Percentiles rank a stretch among this genome's conserved stretches.
Conservation (phyloP, 2,888 invertebrate species). For the Phaedon cochleariae region DNA sequence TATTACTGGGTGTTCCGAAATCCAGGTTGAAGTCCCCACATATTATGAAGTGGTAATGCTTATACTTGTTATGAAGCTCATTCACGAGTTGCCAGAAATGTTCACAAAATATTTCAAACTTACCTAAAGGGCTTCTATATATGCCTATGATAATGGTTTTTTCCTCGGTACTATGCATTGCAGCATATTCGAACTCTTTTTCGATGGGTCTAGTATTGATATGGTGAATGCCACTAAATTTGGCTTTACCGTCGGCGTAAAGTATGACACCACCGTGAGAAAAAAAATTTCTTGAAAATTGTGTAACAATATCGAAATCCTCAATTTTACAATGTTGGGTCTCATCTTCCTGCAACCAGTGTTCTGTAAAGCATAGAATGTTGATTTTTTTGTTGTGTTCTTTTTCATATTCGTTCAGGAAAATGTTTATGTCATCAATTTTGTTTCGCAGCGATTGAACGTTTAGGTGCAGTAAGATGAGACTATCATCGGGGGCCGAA, state of each 20-base stretch:
- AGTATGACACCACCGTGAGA: not conserved
- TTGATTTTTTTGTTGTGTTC: constrained; percentile 9
- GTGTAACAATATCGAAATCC: constrained; percentile 12
- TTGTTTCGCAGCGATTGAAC: not conserved
- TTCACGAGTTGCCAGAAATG: not conserved
- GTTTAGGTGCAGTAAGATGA: constrained; percentile 4
- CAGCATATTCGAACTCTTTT: constrained; percentile 10
- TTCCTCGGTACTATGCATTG: constrained; percentile 9
- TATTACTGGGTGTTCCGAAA: not conserved
- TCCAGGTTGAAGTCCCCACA: constrained; percentile 11
- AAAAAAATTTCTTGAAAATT: not conserved
- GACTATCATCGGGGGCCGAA: constrained; percentile 1
- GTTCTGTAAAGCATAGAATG: not conserved
- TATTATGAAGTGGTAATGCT: constrained; percentile 7
- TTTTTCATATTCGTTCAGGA: constrained; percentile 5
- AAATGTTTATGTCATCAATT: constrained; percentile 13
- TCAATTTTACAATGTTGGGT: constrained; percentile 13
- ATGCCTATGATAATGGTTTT: constrained; percentile 4
- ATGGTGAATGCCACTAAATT: not conserved
- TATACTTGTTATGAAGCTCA: not conserved
- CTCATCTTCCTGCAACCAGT: constrained; percentile 14
- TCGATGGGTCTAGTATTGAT: constrained; percentile 9
- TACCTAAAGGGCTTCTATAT: constrained; percentile 11
- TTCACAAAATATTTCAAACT: constrained; percentile 8
- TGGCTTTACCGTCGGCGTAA: not conserved